Base-by-base conservation (phyloP, 2,797 vertebrate genomes). In the Varecia variegata region DNA sequence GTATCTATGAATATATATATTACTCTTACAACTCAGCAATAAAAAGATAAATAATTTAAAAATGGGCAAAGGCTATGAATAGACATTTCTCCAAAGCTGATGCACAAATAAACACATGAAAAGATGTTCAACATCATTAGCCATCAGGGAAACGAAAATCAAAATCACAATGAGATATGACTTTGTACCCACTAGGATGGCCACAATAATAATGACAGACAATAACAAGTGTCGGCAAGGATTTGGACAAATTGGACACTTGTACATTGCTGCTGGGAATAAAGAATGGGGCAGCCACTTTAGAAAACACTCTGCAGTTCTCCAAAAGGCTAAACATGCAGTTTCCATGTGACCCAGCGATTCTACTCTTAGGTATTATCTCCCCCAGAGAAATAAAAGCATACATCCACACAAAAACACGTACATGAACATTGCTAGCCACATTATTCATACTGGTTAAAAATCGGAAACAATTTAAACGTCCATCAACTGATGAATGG, bases 121-220 rank as follows among this genome's bases (percentile, higher is more conserved):
- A 35, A 58, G 60, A 10, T 9, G 14, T 12, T 30, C 38, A 1
- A 5, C 35, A 0, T 9, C 62, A 3, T 1, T 3, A 62, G 60
- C 27, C 62, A 17, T 7, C 0, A 5, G 18, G 13, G 45, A 83
- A 17, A 11, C 2, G 11, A 3, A 4, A 23, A 6, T 50, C n/a
- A 13, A 15, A 45, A 4, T 23, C 67, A 12, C 84, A 3, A 0
- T 2, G 40, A 45, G 50, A 43, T 0, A 0, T 11, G 13, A 1
- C n/a, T 20, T 27, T 9, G 4, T 2, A 13, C 23, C 50, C 71
- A 13, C 6, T 0, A 25, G 32, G 56, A 9, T 0, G 38, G 79
- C 67, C 3, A 1, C 1, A 12, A 6, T 20, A 65, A 6, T 20
- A 70, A 54, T 21, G 20, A 17, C 15, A 14, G 70, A 60, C 30